A percentile compares a stretch with the other conserved stretches of the same genome.
Evolutionary conservation across 2,113 vertebrate genomes (phyloP).

Genomic region (Nesospiza acunhae): DNA sequence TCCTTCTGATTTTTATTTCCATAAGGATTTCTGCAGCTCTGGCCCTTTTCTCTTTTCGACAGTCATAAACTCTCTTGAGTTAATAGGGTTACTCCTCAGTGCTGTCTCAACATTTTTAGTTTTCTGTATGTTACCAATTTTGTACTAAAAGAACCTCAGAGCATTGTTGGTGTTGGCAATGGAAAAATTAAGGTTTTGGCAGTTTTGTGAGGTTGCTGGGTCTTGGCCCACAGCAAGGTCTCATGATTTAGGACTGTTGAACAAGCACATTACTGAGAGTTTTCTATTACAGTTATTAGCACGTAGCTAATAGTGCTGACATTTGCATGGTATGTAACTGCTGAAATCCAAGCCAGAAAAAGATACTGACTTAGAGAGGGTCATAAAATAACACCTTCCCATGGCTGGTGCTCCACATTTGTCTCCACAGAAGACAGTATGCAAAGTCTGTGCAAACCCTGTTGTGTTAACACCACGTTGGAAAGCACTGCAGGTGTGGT

Average conservation of each 20-base stretch:
- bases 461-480: accelerated
- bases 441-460: not conserved
- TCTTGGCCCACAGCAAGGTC: not conserved
- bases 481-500: not conserved
- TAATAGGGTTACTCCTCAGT: not conserved
- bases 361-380: not conserved
- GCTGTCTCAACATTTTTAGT: constrained; percentile 1
- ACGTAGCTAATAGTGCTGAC: not conserved
- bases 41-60: not conserved
- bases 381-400: not conserved
- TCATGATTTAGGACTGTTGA: constrained; percentile 1
- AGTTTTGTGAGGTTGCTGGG: not conserved
- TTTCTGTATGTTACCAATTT: not conserved
- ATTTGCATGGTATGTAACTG: not conserved
- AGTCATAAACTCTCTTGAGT: not conserved
- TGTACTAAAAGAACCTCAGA: not conserved
- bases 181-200: constrained; percentile 16
- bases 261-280: not conserved
- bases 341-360: not conserved
- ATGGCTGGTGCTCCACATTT: not conserved
- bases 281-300: not conserved
- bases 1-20: not conserved
- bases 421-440: accelerated
- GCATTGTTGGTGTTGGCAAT: constrained; percentile 8
- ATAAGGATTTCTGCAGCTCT: not conserved